These are phyloP conservation scores for Mergus octosetaceus DNA, from an alignment of 2,797 vertebrate species.

Conservation along the genomic window DNA sequence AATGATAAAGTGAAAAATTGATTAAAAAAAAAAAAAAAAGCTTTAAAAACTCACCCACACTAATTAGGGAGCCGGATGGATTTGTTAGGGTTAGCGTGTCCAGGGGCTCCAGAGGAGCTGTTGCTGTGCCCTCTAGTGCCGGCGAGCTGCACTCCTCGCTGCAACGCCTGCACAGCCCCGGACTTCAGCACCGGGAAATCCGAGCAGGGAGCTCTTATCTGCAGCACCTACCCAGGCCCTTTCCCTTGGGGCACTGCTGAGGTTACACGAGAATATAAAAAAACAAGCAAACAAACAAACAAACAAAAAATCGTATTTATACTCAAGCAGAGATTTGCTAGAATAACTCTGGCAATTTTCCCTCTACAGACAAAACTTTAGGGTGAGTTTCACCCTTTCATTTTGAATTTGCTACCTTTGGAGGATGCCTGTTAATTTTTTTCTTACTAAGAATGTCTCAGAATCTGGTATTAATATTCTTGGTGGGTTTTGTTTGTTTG, in stretches of 20 bases:
- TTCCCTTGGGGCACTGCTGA: background rate
- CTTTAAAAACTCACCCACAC: background rate
- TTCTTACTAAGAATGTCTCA: background rate
- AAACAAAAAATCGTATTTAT: background rate
- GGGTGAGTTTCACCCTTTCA: background rate
- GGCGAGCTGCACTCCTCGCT: fast-evolving
- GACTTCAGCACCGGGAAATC: background rate
- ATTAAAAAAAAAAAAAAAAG: background rate
- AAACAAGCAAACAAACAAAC: background rate
- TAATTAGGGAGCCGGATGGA: background rate
- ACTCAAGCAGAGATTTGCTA: background rate
- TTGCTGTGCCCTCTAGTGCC: conserved; percentile 26
- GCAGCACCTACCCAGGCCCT: background rate
- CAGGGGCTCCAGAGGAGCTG: background rate
- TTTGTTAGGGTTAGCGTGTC: background rate
- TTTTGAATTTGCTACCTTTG: background rate
- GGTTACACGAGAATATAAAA: no score
- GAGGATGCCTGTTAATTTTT: background rate
- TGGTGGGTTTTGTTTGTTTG: background rate
- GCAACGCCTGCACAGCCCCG: fast-evolving
- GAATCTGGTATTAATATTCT: background rate
- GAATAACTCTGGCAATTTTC: background rate
- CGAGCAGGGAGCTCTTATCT: background rate
- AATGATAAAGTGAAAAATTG: background rate
- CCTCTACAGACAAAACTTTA: background rate